Conservation (phyloP, 2,888 invertebrate species). For the Drosophila prostipennis region DNA sequence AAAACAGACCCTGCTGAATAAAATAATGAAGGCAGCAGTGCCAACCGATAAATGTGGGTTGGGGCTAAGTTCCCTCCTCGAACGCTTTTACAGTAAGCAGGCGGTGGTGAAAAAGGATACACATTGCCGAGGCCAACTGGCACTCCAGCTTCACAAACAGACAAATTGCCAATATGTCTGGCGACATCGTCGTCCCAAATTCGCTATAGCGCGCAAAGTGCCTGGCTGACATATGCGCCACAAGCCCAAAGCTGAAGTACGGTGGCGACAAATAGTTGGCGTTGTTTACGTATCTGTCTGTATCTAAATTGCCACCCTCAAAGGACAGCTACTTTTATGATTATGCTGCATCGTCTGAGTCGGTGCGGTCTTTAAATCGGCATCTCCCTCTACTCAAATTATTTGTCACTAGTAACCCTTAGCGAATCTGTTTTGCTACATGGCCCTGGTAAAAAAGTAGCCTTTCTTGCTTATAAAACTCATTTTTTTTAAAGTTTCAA, state of each 20-base stretch:
- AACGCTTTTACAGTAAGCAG: not conserved
- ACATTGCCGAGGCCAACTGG: slow-evolving; percentile 27
- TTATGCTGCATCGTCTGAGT: slow-evolving; percentile 11
- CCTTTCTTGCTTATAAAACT: slow-evolving; percentile 18
- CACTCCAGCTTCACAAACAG: slow-evolving; percentile 28
- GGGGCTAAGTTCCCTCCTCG: not conserved
- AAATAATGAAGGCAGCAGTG: not conserved
- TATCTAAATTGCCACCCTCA: slow-evolving; percentile 24
- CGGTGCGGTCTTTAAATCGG: slow-evolving; percentile 5
- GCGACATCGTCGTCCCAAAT: slow-evolving; percentile 42
- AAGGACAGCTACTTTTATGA: slow-evolving; percentile 26
- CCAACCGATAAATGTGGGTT: not conserved
- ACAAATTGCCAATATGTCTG: slow-evolving; percentile 61
- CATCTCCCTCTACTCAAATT: slow-evolving; percentile 18
- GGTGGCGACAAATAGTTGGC: slow-evolving; percentile 46
- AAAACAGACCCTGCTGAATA: not conserved
- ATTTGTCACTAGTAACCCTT: slow-evolving; percentile 34
- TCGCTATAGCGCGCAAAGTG: slow-evolving; percentile 16
- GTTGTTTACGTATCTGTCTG: slow-evolving; percentile 42
- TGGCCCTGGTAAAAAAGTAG: slow-evolving; percentile 32
- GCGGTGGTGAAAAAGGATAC: slow-evolving; percentile 4
- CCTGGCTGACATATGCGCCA: slow-evolving; percentile 50
- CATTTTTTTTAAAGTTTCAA: slow-evolving; percentile 5
- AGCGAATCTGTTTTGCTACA: slow-evolving; percentile 25
- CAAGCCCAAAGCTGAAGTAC: slow-evolving; percentile 14